phyloP scores from a whole-genome alignment of 2,888 invertebrate genomes.

The Tribolium freemani region DNA sequence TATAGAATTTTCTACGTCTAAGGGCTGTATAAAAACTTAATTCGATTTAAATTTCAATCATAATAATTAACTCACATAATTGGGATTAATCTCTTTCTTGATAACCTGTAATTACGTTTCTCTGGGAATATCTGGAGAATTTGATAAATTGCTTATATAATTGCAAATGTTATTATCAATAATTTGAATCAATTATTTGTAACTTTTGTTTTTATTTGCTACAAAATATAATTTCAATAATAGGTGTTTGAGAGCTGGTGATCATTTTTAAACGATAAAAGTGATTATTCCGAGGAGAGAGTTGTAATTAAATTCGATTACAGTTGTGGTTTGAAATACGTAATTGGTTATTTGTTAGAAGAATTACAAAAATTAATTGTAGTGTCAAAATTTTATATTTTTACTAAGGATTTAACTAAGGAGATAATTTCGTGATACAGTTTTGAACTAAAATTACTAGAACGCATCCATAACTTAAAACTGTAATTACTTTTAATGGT shows the following conservation, averaged over 20 bases:
- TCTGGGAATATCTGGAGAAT: background rate
- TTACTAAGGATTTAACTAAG: too few relatives aligned
- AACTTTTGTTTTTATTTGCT: background rate
- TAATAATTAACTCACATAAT: background rate
- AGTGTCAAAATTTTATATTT: too few relatives aligned
- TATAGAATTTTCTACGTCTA: too few relatives aligned
- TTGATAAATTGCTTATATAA: background rate
- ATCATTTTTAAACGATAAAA: background rate
- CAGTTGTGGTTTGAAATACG: background rate
- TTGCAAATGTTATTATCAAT: background rate
- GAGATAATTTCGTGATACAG: too few relatives aligned
- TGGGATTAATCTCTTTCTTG: background rate
- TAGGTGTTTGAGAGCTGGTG: background rate
- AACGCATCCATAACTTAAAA: too few relatives aligned
- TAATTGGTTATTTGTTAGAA: too few relatives aligned
- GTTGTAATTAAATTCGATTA: background rate
- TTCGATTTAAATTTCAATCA: background rate
- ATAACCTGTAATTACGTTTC: background rate
- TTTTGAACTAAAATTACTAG: too few relatives aligned
- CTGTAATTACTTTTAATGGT: too few relatives aligned
- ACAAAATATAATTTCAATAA: background rate
- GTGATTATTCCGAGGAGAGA: background rate
- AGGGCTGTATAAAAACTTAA: background rate
- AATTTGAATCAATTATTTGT: background rate
- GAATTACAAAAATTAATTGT: too few relatives aligned